These are phyloP conservation scores for Microhierax caerulescens DNA, from an alignment of 2,797 vertebrate genomes.

Conservation along the genomic window DNA sequence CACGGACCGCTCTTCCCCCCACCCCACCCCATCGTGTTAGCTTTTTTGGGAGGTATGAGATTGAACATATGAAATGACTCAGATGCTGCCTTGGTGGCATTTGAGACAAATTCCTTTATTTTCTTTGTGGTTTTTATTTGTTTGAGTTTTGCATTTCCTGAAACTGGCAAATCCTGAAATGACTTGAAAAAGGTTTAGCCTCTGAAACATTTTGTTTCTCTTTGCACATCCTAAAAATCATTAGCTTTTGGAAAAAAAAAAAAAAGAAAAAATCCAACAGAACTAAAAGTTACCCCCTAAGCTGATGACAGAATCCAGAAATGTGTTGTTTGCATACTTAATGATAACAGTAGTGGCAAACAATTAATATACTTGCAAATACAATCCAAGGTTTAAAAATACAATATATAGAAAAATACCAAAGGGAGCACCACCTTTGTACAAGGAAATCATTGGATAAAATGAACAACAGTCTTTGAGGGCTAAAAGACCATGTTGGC, in stretches of 20 bases:
- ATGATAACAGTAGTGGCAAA: neutral
- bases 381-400: neutral
- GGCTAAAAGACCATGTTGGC: neutral
- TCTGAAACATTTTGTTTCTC: neutral
- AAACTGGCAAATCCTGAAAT: neutral
- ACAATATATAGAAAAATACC: neutral
- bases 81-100: neutral
- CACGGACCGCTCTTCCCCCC: accelerated
- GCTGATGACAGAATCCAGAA: neutral
- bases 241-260: neutral
- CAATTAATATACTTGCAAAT: neutral
- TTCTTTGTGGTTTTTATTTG: neutral
- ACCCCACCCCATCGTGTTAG: accelerated
- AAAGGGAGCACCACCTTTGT: neutral
- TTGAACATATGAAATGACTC: neutral
- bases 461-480: neutral
- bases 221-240: neutral
- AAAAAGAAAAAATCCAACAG: neutral
- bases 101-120: neutral
- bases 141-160: neutral
- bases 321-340: neutral
- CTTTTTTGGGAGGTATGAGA: neutral
- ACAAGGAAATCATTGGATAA: neutral
- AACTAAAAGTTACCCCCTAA: neutral
- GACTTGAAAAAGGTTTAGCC: neutral